These are phyloP conservation scores for Trogon melanurus DNA, from an alignment of 2,113 vertebrate genomes.

Conservation along the genomic window DNA sequence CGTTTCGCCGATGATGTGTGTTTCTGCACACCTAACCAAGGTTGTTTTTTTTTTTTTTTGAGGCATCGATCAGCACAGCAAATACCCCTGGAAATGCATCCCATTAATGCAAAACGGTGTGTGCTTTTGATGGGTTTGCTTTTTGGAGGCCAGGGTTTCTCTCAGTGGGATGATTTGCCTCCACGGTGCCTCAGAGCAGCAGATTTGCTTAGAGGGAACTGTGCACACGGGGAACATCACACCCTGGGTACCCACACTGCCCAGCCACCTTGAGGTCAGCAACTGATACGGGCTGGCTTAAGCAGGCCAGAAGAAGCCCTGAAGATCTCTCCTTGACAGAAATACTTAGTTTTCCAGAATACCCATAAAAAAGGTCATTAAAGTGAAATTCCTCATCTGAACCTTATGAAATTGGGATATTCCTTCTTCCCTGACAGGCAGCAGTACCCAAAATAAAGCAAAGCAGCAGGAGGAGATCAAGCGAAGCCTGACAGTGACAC, in stretches of 20 bases:
- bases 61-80: not conserved
- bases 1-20: rapidly evolving
- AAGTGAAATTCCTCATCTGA: not conserved
- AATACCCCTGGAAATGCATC: not conserved
- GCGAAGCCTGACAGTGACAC: not conserved
- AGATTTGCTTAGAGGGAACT: not conserved
- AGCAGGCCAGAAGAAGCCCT: not conserved
- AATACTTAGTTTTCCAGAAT: not conserved
- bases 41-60: not conserved
- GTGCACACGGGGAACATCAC: not conserved
- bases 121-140: not conserved
- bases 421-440: not conserved
- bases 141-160: not conserved
- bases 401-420: not conserved
- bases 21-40: not conserved
- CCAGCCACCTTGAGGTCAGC: not conserved
- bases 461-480: not conserved
- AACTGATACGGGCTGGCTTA: not conserved
- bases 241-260: rapidly evolving
- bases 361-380: not conserved
- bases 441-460: conserved; percentile 12
- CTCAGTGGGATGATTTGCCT: not conserved
- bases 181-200: not conserved
- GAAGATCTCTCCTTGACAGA: not conserved
- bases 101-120: not conserved